phyloP scores from a whole-genome alignment of 2,113 vertebrate genomes.

The Hyperoodon ampullatus region DNA sequence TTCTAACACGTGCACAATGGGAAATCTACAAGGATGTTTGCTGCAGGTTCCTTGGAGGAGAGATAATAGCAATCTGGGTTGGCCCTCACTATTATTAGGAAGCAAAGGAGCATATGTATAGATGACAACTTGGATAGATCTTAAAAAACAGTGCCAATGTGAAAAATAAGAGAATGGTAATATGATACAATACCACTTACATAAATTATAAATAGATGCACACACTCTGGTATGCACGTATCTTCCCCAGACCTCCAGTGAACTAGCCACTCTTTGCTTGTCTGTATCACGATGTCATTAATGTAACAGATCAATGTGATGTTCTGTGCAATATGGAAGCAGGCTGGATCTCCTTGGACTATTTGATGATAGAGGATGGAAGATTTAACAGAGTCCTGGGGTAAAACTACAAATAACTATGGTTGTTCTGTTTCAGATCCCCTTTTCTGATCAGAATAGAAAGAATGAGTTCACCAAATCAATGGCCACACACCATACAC shows the following conservation, averaged over 20 bases:
- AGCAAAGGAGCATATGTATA: background rate
- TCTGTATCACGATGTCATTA: background rate
- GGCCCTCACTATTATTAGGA: background rate
- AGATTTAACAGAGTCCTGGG: background rate
- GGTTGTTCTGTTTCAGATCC: background rate
- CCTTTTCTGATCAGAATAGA: background rate
- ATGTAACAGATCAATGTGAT: too few species aligned
- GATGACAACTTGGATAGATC: background rate
- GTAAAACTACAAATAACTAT: background rate
- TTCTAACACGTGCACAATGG: background rate
- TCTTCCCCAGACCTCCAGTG: background rate
- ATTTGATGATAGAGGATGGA: background rate
- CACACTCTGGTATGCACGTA: background rate
- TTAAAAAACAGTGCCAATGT: background rate
- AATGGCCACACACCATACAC: rapidly evolving
- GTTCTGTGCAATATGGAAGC: background rate
- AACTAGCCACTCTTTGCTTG: background rate
- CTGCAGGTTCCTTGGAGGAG: background rate
- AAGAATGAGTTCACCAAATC: background rate
- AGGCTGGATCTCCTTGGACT: background rate
- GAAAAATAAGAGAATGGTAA: background rate
- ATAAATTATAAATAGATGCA: background rate
- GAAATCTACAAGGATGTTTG: background rate
- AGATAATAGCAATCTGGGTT: background rate
- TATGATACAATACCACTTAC: background rate